phyloP scores from a whole-genome alignment of 2,797 vertebrate species.

The Periophthalmus magnuspinnatus region DNA sequence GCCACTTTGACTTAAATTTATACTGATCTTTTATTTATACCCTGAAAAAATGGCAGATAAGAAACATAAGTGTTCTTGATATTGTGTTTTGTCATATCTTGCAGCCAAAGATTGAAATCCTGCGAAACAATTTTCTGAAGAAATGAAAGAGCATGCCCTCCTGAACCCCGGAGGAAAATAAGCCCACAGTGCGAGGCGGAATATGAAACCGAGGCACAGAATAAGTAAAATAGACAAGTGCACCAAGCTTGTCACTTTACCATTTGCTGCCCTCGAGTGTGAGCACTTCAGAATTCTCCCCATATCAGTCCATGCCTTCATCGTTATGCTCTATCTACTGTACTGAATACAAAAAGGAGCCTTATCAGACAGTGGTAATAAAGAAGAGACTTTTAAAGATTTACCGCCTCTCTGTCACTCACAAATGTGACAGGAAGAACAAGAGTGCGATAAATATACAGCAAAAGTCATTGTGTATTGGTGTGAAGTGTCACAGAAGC shows the following conservation, averaged over 20 bases:
- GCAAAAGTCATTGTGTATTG: constrained; percentile 47
- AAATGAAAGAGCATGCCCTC: constrained; percentile 99
- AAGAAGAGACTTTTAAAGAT: constrained; percentile 60
- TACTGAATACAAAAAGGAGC: constrained; percentile 76
- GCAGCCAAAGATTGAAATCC: constrained; percentile 99
- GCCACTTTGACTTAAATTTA: constrained; percentile 90
- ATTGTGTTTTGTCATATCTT: constrained; percentile 98
- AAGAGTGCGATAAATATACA: constrained; percentile 63
- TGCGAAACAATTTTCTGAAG: constrained; percentile 99
- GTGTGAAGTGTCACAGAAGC: constrained; percentile 76
- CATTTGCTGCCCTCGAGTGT: constrained; percentile 84
- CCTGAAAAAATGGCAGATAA: constrained; percentile 98
- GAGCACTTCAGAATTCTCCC: constrained; percentile 78
- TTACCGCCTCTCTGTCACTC: constrained; percentile 63
- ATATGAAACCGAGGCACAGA: constrained; percentile 90
- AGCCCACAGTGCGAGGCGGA: constrained; percentile 87
- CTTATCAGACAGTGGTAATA: constrained; percentile 71
- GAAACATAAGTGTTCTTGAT: constrained; percentile 99
- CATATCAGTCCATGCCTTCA: constrained; percentile 74
- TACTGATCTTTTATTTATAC: constrained; percentile 99
- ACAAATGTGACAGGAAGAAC: constrained; percentile 56
- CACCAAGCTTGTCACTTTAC: constrained; percentile 91
- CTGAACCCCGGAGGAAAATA: constrained; percentile 97
- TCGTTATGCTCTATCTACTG: constrained; percentile 79
- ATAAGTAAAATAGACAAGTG: constrained; percentile 95